Conservation (phyloP, 2,113 vertebrate genomes). For the Pachypanchax playfairii region DNA sequence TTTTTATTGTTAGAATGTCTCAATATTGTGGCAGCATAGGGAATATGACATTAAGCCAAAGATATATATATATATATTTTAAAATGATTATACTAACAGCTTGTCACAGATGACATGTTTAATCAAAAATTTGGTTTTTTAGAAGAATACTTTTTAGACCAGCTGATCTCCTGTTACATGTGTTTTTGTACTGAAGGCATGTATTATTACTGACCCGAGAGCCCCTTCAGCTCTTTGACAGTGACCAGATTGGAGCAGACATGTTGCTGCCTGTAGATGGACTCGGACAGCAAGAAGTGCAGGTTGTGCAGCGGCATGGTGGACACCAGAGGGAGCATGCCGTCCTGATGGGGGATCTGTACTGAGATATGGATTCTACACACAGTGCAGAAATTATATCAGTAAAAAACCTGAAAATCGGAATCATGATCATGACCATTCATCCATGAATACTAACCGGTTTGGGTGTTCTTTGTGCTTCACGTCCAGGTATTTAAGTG, state of each 20-base stretch:
- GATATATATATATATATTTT: no score
- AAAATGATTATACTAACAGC: no score
- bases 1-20: no score
- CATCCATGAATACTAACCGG: constrained; percentile 75
- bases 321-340: constrained; percentile 97
- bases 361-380: constrained; percentile 96
- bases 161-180: background rate
- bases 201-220: constrained; percentile 83
- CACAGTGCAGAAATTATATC: background rate
- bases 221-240: constrained; percentile 84
- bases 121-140: no score
- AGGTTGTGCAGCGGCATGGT: constrained; percentile 96
- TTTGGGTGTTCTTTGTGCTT: constrained; percentile 98
- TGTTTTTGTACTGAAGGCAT: background rate
- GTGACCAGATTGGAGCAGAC: constrained; percentile 95
- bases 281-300: constrained; percentile 95
- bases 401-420: background rate
- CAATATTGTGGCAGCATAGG: no score
- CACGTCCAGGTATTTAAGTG: constrained; percentile 94
- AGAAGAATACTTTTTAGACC: no score
- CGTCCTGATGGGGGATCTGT: constrained; percentile 98
- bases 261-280: constrained; percentile 96
- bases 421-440: no score
- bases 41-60: no score
- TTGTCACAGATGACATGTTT: no score